phyloP scores from a whole-genome alignment of 1,140 invertebrate species.

The Pseudomyrmex sp. region DNA sequence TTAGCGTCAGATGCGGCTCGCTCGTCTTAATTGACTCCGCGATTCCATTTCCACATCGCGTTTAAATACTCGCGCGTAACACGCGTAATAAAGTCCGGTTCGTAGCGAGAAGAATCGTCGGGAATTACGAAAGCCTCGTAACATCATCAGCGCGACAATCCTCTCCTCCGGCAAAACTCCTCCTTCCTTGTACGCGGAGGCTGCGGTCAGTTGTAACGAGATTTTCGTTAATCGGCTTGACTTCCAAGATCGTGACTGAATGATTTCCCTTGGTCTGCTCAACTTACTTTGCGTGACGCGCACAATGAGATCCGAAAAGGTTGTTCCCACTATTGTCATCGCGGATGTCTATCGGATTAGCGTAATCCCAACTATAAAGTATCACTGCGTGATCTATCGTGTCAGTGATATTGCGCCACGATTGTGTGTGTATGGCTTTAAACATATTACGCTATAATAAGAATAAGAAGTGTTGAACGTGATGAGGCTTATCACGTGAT shows the following conservation, averaged over 20 bases:
- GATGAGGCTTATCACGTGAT: too few species aligned
- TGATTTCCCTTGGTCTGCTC: constrained; percentile 41
- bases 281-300: constrained; percentile 43
- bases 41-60: constrained; percentile 8
- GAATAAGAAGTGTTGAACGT: too few species aligned
- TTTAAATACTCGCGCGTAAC: not conserved
- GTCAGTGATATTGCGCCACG: constrained; percentile 5
- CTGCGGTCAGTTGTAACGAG: constrained; percentile 67
- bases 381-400: constrained; percentile 28
- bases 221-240: constrained; percentile 76
- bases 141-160: too few species aligned
- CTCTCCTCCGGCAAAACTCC: not conserved
- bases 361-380: constrained; percentile 70
- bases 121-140: not conserved
- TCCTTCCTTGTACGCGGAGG: not conserved
- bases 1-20: not conserved
- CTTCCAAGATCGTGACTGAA: constrained; percentile 30
- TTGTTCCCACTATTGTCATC: constrained; percentile 37
- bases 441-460: too few species aligned
- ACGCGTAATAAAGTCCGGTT: not conserved
- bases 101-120: constrained; percentile 10
- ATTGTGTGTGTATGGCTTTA: not conserved
- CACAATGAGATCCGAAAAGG: not conserved
- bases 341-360: constrained; percentile 69
- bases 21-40: constrained; percentile 26